phyloP scores from a whole-genome alignment of 2,113 vertebrate genomes.

The Maccullochella peelii region DNA sequence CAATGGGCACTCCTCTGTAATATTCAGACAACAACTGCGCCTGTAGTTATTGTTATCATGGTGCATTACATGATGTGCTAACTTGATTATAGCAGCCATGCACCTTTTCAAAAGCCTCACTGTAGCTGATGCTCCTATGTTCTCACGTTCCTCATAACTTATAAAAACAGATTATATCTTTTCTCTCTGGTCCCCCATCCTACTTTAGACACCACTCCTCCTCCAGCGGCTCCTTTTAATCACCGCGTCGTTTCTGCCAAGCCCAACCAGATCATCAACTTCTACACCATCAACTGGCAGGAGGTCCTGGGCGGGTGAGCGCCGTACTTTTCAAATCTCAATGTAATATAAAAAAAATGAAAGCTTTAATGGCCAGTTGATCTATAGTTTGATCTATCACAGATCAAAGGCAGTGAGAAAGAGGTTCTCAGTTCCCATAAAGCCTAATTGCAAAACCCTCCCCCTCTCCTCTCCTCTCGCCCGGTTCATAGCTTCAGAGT shows the following conservation, averaged over 20 bases:
- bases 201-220: conserved; percentile 84
- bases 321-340: conserved; percentile 1
- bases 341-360: background rate
- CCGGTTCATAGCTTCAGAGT: conserved; percentile 82
- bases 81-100: conserved; percentile 42
- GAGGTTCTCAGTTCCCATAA: conserved; percentile 47
- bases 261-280: conserved; percentile 88
- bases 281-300: conserved; percentile 91
- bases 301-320: conserved; percentile 95
- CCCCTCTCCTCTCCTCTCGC: conserved; percentile 7
- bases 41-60: conserved; percentile 39
- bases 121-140: conserved; percentile 29
- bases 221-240: conserved; percentile 90
- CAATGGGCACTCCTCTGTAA: background rate
- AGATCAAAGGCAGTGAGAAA: conserved; percentile 54
- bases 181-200: conserved; percentile 35
- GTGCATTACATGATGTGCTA: conserved; percentile 34
- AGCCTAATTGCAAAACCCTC: conserved; percentile 64
- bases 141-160: conserved; percentile 52
- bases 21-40: conserved; percentile 12
- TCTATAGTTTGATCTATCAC: conserved; percentile 36
- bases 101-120: background rate
- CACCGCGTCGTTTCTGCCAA: conserved; percentile 94
- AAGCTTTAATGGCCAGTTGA: conserved; percentile 9
- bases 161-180: conserved; percentile 45